phyloP scores from a whole-genome alignment of 1,140 invertebrate genomes.

The Temnothorax curvispinosus region DNA sequence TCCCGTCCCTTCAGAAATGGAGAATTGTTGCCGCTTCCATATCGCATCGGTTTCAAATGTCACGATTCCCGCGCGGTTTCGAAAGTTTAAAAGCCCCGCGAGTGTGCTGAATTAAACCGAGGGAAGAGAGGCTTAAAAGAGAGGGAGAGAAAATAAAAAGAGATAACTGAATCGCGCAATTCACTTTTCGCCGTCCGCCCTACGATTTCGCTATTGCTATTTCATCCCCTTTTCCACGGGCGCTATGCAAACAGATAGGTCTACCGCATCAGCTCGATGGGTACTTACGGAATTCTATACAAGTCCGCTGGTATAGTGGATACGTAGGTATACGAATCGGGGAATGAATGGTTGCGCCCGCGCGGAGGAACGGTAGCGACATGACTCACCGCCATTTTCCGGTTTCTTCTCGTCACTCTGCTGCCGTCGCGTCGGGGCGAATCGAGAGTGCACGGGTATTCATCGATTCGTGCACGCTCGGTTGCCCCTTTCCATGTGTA shows the following conservation, averaged over 20 bases:
- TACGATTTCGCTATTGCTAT: constrained; percentile 1
- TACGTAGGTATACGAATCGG: constrained; percentile 16
- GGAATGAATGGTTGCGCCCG: constrained; percentile 21
- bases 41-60: constrained; percentile 43
- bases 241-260: constrained; percentile 49
- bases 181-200: constrained; percentile 34
- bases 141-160: constrained; percentile 55
- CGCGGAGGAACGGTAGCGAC: constrained; percentile 22
- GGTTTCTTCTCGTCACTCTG: constrained; percentile 31
- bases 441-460: constrained; percentile 48
- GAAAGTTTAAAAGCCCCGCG: constrained; percentile 67
- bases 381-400: constrained; percentile 52
- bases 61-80: constrained; percentile 61
- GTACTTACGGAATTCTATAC: constrained; percentile 45
- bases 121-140: neutral
- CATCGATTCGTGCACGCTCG: constrained; percentile 46
- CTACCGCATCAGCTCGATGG: constrained; percentile 48
- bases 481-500: neutral
- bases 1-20: neutral
- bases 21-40: constrained; percentile 18
- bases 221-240: neutral
- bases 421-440: neutral
- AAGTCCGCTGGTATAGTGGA: neutral
- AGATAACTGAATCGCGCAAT: constrained; percentile 70
- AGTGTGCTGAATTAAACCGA: constrained; percentile 68